These are phyloP conservation scores for Diplosoma virens DNA, from an alignment of 23 tunicate genomes.

Conservation along the genomic window DNA sequence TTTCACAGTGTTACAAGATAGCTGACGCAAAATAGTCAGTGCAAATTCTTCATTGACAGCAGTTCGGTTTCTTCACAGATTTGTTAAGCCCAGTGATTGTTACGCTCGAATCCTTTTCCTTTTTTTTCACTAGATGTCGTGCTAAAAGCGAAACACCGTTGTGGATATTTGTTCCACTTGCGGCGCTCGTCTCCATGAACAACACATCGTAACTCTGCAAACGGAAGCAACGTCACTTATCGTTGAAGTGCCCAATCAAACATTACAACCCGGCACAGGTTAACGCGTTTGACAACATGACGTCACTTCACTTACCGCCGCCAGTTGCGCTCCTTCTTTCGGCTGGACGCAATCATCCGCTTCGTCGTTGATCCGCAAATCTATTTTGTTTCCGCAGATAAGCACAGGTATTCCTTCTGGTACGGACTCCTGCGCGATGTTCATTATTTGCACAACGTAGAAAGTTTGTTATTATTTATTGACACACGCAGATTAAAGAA, in stretches of 20 bases:
- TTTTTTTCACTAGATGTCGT: conserved; percentile 44
- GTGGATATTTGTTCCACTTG: conserved; percentile 52
- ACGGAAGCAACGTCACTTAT: background rate
- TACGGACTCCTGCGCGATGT: conserved; percentile 24
- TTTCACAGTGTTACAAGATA: no score
- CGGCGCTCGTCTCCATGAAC: conserved; percentile 83
- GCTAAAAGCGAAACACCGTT: conserved; percentile 52
- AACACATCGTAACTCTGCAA: conserved; percentile 77
- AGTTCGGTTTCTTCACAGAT: conserved; percentile 2
- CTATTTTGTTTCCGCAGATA: conserved; percentile 81
- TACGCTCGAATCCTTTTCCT: background rate
- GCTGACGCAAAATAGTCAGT: no score
- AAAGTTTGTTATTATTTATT: no score
- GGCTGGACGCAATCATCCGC: conserved; percentile 36
- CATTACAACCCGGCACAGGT: no score
- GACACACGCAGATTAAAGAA: no score
- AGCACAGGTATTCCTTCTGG: conserved; percentile 67
- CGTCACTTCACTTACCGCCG: conserved; percentile 84
- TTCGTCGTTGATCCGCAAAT: conserved; percentile 34
- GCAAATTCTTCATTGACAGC: no score
- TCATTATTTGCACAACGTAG: no score
- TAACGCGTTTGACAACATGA: no score
- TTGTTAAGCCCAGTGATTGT: background rate
- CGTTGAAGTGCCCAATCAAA: background rate
- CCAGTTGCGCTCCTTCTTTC: conserved; percentile 84